Percentiles rank a stretch among this genome's conserved stretches.
Conservation (phyloP, 2,797 vertebrate genomes). For the Gallinago nigripennis region DNA sequence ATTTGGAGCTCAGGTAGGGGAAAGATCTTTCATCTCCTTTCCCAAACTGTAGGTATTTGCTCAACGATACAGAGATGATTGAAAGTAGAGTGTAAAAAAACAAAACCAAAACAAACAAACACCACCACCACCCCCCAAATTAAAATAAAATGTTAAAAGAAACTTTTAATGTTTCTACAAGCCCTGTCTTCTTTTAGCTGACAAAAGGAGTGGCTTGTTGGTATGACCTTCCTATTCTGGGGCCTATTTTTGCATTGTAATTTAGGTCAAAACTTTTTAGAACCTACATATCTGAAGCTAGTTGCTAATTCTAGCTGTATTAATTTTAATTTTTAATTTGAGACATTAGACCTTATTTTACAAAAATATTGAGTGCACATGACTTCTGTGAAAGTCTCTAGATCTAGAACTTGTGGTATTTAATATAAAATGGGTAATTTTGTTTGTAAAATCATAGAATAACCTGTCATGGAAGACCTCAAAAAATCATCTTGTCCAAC, state of each 20-base stretch:
- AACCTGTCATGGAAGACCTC: not conserved
- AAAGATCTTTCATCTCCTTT: conserved; percentile 34
- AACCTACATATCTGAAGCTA: conserved; percentile 1
- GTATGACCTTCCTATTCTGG: not conserved
- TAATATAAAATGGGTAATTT: not conserved
- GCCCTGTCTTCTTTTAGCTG: not conserved
- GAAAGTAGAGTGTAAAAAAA: not conserved
- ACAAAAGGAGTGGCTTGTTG: not conserved
- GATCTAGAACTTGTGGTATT: not conserved
- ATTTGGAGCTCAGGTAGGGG: not conserved
- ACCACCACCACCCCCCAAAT: not conserved
- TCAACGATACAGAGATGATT: not conserved
- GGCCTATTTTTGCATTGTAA: conserved; percentile 35
- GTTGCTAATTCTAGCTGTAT: conserved; percentile 25
- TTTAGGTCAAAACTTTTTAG: conserved; percentile 43
- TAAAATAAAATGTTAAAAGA: not conserved
- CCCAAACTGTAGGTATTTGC: not conserved
- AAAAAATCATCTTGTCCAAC: not conserved
- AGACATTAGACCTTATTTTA: not conserved
- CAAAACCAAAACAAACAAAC: not conserved
- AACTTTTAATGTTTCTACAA: not conserved
- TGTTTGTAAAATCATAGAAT: not conserved
- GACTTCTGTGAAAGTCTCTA: not conserved
- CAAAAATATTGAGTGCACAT: not conserved
- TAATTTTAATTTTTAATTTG: conserved; percentile 32